Base-by-base conservation (phyloP, 1,140 invertebrate species). In the Venturia canescens region DNA sequence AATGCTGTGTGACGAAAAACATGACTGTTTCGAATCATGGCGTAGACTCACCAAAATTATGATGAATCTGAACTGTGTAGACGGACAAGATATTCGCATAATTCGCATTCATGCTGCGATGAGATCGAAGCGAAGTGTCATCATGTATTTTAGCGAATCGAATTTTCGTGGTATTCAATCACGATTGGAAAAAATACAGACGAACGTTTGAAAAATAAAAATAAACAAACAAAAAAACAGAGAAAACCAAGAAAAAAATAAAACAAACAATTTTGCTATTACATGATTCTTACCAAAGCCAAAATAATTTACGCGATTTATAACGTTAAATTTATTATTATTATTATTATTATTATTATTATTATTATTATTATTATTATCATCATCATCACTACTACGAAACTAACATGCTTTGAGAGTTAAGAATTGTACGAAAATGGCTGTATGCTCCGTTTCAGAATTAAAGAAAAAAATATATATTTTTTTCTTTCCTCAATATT, bases 251-350 rank as follows among this genome's bases (percentile, higher is more conserved):
- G 44, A 66, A 79, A 60, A 79, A 53, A 60, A 71, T 11, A 11
- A 44, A 44, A 44, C 11, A 57, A 71, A 29, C 29, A 53, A 26
- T 71, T 48, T 26, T 44, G 67, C 48, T 66, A 66, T 29, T 6
- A 66, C 29, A 82, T 34, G 53, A 82, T 82, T 82, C 44, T 82
- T 82, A 82, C 81, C 81, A 82, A 82, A 82, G 81, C 74, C 81
- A 82, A 80, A 78, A 82, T 29, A 50, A 15, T 66, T 66, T 66
- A 66, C 60, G 23, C 60, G 60, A 66, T 66, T 29, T 66, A 26
- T 66, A 57, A 75, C 60, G 31, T 60, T 50, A 48, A 78, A 26
- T 81, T 78, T 72, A 50, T 78, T 81, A 78, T 69, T 81, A 27
- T 44, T 44, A 44, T 44, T 34, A 34, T 34, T 34, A 34, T 34